Base-by-base conservation (phyloP, 2,888 invertebrate genomes). In the Mechanitis messenoides region DNA sequence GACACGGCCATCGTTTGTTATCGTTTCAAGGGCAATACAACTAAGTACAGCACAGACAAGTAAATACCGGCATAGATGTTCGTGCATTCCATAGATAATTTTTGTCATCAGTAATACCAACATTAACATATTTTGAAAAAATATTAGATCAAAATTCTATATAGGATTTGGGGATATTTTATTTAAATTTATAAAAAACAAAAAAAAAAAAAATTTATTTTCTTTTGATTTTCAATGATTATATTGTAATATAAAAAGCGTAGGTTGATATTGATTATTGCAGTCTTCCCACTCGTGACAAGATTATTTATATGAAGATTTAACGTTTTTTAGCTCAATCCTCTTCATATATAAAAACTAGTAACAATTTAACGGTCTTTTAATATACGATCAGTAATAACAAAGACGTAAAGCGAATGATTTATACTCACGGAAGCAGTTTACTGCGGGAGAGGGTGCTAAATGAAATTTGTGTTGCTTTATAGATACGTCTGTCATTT, bases 81-180 rank as follows among this genome's bases (percentile, higher is more conserved):
- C 61, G 59, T 74, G 76, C 85, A 85, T 86, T 83, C 85, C 84
- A 69, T 66, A 84, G 85, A 86, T 83, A 86, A 77, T 69, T 68
- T 71, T 75, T 76, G 75, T 68, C 54, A 33, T 60, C 58, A 63
- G 56, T 64, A 59, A 61, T 55, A 61, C 62, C 62, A 67, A 68
- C 64, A 59, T 55, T 60, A 60, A 54, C 60, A 35, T 42, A 20
- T 63, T 42, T 3, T 6, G 11, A 50, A 9, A 1, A 9, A 50
- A 20, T 20, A 1, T 20, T 20, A 20, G 20, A 20, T 20, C 20
- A 20, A 20, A 20, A 20, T 20, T 20, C 20, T 20, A 20, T 20
- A 20, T 20, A 20, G 20, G 20, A 20, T 20, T 20, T 20, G 20
- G 20, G 20, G 20, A 20, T 20, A 20, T 20, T 20, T 20, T 20